These are phyloP conservation scores for Drosophila kikkawai DNA, from an alignment of 1,140 invertebrate species.

Conservation along the genomic window DNA sequence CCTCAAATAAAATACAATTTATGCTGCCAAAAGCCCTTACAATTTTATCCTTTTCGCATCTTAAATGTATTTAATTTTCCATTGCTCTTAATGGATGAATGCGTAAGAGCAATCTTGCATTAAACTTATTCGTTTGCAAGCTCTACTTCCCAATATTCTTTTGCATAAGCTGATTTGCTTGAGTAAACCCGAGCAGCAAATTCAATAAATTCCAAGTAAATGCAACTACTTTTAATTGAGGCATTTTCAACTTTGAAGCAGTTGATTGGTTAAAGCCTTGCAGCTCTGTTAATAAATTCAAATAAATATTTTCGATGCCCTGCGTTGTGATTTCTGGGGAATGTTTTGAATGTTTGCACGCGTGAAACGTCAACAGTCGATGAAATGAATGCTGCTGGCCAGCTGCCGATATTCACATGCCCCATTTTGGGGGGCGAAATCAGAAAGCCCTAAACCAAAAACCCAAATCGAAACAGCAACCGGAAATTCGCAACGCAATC, in stretches of 20 bases:
- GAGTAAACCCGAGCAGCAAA: conserved; percentile 12
- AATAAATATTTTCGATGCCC: conserved; percentile 34
- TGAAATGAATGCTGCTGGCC: conserved; percentile 30
- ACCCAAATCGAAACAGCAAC: conserved; percentile 35
- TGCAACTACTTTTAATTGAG: not conserved
- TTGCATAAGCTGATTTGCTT: conserved; percentile 10
- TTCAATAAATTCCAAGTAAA: conserved; percentile 2
- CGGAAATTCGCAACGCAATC: conserved; percentile 32
- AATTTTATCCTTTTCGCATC: not conserved
- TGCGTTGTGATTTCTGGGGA: conserved; percentile 13
- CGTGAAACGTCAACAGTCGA: conserved; percentile 39
- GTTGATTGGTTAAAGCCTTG: conserved; percentile 1
- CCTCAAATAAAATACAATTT: not conserved
- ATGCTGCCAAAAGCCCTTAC: not conserved
- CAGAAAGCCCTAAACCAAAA: conserved; percentile 50
- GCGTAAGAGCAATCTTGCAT: conserved; percentile 21
- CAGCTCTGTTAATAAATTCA: conserved; percentile 27
- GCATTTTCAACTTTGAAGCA: not conserved
- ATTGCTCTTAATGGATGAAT: conserved; percentile 8
- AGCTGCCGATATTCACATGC: conserved; percentile 45
- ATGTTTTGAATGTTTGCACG: conserved; percentile 42
- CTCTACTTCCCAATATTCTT: not conserved
- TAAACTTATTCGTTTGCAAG: not conserved
- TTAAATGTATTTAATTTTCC: conserved; percentile 3
- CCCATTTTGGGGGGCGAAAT: conserved; percentile 17